Conservation (phyloP, 2,888 invertebrate genomes). For the Orthosia gracilis region DNA sequence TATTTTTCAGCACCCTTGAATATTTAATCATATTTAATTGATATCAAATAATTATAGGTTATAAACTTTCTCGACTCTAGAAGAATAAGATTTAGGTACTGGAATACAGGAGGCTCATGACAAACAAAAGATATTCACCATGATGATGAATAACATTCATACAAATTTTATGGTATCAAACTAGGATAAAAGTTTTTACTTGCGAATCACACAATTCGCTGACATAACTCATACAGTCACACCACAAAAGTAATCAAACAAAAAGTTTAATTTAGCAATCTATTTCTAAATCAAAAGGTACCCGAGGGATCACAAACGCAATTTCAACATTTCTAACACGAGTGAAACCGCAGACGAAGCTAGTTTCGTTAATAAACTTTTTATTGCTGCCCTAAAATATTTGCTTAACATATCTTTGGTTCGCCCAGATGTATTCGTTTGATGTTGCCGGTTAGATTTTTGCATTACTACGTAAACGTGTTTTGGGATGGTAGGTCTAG, state of each 20-base stretch:
- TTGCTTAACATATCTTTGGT: constrained; percentile 51
- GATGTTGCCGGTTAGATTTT: constrained; percentile 56
- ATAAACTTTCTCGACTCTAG: too few species aligned
- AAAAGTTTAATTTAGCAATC: constrained; percentile 43
- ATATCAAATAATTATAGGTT: too few species aligned
- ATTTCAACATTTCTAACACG: constrained; percentile 45
- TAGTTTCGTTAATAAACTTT: constrained; percentile 58
- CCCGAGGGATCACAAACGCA: constrained; percentile 37
- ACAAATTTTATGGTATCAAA: background rate
- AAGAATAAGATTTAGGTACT: too few species aligned
- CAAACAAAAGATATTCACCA: background rate
- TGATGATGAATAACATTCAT: background rate
- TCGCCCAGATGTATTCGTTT: constrained; percentile 56
- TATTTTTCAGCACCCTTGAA: too few species aligned
- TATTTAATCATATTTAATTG: too few species aligned
- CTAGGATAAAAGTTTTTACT: background rate
- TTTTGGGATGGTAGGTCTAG: background rate
- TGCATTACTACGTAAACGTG: constrained; percentile 30
- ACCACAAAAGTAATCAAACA: constrained; percentile 30
- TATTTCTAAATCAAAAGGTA: constrained; percentile 39
- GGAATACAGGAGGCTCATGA: background rate
- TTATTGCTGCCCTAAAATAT: constrained; percentile 56
- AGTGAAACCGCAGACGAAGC: constrained; percentile 39
- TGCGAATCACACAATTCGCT: constrained; percentile 9
- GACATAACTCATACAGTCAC: constrained; percentile 3